phyloP scores from a whole-genome alignment of 2,797 vertebrate species.

The Hoplostethus mediterraneus region DNA sequence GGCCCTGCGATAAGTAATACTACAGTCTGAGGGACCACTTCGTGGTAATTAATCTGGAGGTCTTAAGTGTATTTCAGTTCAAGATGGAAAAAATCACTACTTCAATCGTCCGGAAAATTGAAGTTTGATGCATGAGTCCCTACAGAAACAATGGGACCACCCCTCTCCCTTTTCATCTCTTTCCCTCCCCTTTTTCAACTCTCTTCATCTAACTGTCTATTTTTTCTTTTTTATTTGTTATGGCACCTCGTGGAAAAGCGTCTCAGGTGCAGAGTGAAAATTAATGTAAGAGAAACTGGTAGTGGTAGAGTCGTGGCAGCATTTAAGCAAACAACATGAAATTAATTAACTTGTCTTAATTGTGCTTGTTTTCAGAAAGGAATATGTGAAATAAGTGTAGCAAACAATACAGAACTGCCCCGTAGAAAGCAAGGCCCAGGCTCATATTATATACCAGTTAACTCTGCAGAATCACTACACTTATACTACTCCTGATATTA shows the following conservation, averaged over 20 bases:
- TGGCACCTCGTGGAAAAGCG: constrained; percentile 56
- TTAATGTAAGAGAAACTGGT: constrained; percentile 41
- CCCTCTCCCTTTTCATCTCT: constrained; percentile 72
- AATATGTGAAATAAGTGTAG: too few relatives aligned
- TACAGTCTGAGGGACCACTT: constrained; percentile 99
- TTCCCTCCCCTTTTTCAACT: constrained; percentile 52
- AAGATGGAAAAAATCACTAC: constrained; percentile 99
- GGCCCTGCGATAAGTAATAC: constrained; percentile 94
- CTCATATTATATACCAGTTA: too few relatives aligned
- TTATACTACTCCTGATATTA: not conserved
- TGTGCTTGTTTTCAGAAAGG: not conserved
- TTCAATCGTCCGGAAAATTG: constrained; percentile 99
- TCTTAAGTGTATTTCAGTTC: constrained; percentile 99
- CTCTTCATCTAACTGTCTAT: constrained; percentile 17
- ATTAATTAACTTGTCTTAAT: constrained; percentile 27
- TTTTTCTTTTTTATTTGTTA: constrained; percentile 52
- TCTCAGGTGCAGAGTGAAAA: constrained; percentile 69
- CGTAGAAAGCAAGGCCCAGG: too few relatives aligned
- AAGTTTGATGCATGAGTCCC: constrained; percentile 99
- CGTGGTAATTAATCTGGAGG: constrained; percentile 99
- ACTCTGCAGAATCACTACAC: too few relatives aligned
- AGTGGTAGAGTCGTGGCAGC: constrained; percentile 20
- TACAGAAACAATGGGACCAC: constrained; percentile 89
- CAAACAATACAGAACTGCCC: too few relatives aligned
- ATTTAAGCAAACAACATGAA: constrained; percentile 20